These are phyloP conservation scores for Spinus olivaceus DNA, from an alignment of 2,797 vertebrate genomes.

Conservation along the genomic window DNA sequence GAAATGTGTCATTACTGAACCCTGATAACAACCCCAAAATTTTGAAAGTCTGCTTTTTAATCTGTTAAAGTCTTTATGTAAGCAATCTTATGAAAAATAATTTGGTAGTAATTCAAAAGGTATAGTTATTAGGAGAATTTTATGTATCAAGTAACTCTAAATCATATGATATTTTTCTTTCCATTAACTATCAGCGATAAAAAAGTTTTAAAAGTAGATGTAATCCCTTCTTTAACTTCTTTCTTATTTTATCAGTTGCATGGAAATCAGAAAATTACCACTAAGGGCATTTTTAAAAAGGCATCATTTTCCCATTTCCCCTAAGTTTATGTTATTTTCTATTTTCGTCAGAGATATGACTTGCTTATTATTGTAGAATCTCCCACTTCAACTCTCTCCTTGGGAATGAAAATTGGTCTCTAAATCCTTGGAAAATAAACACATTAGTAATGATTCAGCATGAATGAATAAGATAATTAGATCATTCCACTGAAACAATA, in stretches of 20 bases:
- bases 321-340: neutral
- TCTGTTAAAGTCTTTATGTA: neutral
- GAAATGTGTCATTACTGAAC: neutral
- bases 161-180: neutral
- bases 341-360: neutral
- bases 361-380: neutral
- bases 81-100: neutral
- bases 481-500: neutral
- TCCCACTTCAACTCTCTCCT: neutral
- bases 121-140: neutral
- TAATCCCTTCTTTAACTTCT: neutral
- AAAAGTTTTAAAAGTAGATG: neutral
- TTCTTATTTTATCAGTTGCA: neutral
- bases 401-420: neutral
- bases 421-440: neutral
- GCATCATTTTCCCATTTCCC: neutral
- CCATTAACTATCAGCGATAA: neutral
- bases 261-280: neutral
- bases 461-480: neutral
- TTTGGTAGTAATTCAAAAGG: neutral
- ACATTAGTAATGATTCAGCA: neutral
- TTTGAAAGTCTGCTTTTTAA: neutral
- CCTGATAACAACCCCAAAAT: neutral
- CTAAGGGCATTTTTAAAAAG: neutral
- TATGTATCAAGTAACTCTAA: neutral